Conservation (phyloP, 2,797 vertebrate species). For the Artibeus jamaicensis region DNA sequence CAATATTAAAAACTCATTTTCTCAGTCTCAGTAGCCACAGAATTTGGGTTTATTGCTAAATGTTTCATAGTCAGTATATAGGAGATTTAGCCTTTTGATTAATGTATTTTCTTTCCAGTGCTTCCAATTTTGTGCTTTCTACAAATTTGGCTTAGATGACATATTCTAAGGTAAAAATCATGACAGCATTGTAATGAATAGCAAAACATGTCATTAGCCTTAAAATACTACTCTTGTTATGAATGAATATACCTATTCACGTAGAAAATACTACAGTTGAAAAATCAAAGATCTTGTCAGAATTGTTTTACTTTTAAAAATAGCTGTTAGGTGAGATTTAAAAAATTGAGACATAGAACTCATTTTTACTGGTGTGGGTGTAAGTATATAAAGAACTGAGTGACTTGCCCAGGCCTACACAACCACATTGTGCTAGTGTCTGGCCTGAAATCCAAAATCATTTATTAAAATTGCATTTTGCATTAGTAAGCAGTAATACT, state of each 20-base stretch:
- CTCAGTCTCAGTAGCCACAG: background rate
- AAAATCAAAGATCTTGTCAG: background rate
- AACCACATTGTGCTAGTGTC: background rate
- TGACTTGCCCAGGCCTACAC: background rate
- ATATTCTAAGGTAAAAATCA: slow-evolving; percentile 15
- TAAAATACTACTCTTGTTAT: background rate
- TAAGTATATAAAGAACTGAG: background rate
- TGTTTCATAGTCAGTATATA: background rate
- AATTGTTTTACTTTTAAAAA: slow-evolving; percentile 14
- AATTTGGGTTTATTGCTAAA: background rate
- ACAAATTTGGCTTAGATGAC: background rate
- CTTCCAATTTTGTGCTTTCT: background rate
- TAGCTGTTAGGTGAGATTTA: background rate
- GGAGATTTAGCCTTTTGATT: background rate
- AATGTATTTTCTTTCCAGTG: background rate
- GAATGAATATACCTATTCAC: background rate
- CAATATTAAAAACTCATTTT: background rate
- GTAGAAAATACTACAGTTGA: background rate
- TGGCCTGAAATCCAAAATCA: background rate
- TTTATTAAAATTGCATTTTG: background rate
- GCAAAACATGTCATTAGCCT: background rate
- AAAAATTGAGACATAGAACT: background rate
- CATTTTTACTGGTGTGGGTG: background rate
- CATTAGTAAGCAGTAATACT: background rate
- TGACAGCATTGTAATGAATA: background rate